Percentiles rank a stretch among this genome's conserved stretches.
These are phyloP conservation scores for Triplophysa tibetana DNA, from an alignment of 2,113 vertebrate species.

Conservation along the genomic window DNA sequence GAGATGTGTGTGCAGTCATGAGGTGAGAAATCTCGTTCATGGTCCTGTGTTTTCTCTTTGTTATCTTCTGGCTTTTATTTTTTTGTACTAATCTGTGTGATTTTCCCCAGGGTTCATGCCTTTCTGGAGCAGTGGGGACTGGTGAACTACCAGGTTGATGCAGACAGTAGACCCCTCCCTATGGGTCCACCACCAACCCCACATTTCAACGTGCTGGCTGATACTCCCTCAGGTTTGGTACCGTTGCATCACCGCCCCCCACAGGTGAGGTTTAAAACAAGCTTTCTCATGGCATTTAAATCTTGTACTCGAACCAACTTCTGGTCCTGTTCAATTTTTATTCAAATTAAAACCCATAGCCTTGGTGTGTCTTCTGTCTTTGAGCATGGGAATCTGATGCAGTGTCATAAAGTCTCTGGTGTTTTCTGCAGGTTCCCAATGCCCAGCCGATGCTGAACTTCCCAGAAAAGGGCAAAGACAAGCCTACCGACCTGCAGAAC, in stretches of 20 bases:
- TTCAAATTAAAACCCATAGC: too few relatives aligned
- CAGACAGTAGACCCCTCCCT: conserved; percentile 90
- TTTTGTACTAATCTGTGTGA: neutral
- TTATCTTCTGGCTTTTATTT: neutral
- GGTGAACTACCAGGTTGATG: conserved; percentile 97
- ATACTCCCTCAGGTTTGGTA: conserved; percentile 93
- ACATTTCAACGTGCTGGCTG: conserved; percentile 94
- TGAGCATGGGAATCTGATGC: neutral
- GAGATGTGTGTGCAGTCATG: conserved; percentile 97
- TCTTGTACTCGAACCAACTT: too few relatives aligned
- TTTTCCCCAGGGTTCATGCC: conserved; percentile 83
- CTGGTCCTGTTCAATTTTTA: too few relatives aligned
- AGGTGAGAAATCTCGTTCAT: conserved; percentile 73
- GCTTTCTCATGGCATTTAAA: too few relatives aligned
- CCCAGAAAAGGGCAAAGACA: conserved; percentile 91
- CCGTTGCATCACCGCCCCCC: conserved; percentile 83
- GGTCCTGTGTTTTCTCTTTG: neutral
- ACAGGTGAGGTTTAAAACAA: conserved; percentile 59
- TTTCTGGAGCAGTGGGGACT: conserved; percentile 99
- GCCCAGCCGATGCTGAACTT: conserved; percentile 93
- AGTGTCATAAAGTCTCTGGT: neutral
- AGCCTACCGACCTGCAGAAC: conserved; percentile 90
- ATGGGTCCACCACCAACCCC: conserved; percentile 97
- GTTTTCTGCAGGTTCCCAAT: conserved; percentile 80
- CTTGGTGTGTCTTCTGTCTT: too few relatives aligned